A percentile compares a stretch with the other conserved stretches of the same genome.
Evolutionary conservation across 1,140 invertebrate genomes (phyloP).

Genomic region (Bombyx mori): ASM3026992v2 NC_085121.1:12686501-12687000

Average conservation of each 20-base stretch:
- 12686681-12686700: neutral
- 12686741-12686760: slow-evolving; percentile 86
- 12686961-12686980: slow-evolving; percentile 77
- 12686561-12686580: too few species aligned
- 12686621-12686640: too few species aligned
- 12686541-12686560: too few species aligned
- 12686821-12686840: slow-evolving; percentile 54
- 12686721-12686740: slow-evolving; percentile 69
- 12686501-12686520: too few species aligned
- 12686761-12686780: slow-evolving; percentile 78
- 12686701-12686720: neutral
- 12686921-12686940: slow-evolving; percentile 82
- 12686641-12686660: too few species aligned
- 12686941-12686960: slow-evolving; percentile 64
- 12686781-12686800: slow-evolving; percentile 60
- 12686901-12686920: slow-evolving; percentile 66
- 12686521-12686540: too few species aligned
- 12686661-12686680: neutral
- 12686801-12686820: slow-evolving; percentile 26
- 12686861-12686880: slow-evolving; percentile 80
- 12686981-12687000: slow-evolving; percentile 76
- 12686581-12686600: too few species aligned
- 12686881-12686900: slow-evolving; percentile 71
- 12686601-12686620: too few species aligned
- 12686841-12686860: slow-evolving; percentile 83